Conservation (phyloP, 2,888 invertebrate species). For the Malthinus seriepunctatus region DNA sequence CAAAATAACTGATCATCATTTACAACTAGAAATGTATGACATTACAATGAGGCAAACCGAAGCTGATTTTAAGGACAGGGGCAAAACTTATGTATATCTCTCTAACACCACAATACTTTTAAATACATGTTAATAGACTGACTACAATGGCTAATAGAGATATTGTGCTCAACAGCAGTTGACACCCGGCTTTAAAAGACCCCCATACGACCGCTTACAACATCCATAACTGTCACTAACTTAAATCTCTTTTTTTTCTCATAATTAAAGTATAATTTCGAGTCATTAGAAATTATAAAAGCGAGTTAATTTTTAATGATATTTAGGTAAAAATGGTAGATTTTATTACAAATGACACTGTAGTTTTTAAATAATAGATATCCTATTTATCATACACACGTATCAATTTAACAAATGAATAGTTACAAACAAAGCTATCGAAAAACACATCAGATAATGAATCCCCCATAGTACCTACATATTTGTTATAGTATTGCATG, state of each 20-base stretch:
- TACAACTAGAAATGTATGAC: slow-evolving; percentile 19
- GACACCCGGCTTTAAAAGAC: slow-evolving; percentile 30
- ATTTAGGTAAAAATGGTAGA: slow-evolving; percentile 1
- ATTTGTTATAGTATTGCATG: slow-evolving; percentile 24
- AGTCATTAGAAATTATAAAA: too few species aligned
- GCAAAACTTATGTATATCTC: slow-evolving; percentile 30
- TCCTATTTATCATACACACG: slow-evolving; percentile 32
- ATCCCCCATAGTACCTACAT: slow-evolving; percentile 19
- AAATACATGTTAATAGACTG: slow-evolving; percentile 54
- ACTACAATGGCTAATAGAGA: slow-evolving; percentile 52
- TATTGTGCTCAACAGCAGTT: slow-evolving; percentile 47
- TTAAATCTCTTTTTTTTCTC: neutral
- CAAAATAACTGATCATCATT: slow-evolving; percentile 27
- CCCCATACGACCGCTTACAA: slow-evolving; percentile 30
- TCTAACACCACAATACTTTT: slow-evolving; percentile 35
- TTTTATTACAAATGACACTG: slow-evolving; percentile 16
- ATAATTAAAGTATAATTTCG: neutral
- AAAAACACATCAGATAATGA: slow-evolving; percentile 31
- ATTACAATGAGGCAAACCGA: slow-evolving; percentile 16
- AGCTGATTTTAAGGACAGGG: slow-evolving; percentile 25
- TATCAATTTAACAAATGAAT: slow-evolving; percentile 38
- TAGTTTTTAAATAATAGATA: slow-evolving; percentile 28
- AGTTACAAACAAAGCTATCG: slow-evolving; percentile 33
- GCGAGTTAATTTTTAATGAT: too few species aligned
- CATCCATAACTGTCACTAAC: slow-evolving; percentile 31